phyloP scores from a whole-genome alignment of 2,113 vertebrate genomes.

The Grammomys dolichurus region DNA sequence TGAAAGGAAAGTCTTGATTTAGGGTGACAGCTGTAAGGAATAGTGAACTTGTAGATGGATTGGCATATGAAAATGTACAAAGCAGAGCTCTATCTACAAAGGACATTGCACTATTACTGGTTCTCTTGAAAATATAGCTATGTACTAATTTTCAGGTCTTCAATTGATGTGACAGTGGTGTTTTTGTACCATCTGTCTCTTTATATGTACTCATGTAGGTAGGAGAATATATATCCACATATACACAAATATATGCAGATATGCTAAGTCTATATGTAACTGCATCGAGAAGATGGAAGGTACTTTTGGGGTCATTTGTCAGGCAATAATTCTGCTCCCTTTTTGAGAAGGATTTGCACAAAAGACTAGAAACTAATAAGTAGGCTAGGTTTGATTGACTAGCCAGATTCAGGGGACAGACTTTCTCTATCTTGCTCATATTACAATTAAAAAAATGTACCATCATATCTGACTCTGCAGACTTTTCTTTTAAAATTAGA shows the following conservation, averaged over 20 bases:
- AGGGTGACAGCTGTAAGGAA: neutral
- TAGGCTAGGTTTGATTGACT: neutral
- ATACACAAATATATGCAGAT: neutral
- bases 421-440: neutral
- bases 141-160: neutral
- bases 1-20: neutral
- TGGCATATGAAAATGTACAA: neutral
- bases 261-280: neutral
- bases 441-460: neutral
- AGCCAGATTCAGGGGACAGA: neutral
- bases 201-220: neutral
- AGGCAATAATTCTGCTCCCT: neutral
- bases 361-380: neutral
- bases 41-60: neutral
- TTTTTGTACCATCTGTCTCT: neutral
- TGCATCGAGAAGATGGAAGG: neutral
- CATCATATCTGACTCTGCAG: neutral
- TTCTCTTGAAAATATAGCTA: neutral
- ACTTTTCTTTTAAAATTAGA: neutral
- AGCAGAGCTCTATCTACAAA: neutral
- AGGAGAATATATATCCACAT: neutral
- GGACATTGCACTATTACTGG: rapidly evolving
- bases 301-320: too few species aligned
- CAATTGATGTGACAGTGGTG: neutral
- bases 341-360: neutral